Base-by-base conservation (phyloP, 1,140 invertebrate species). In the Saccostrea glomerata region DNA sequence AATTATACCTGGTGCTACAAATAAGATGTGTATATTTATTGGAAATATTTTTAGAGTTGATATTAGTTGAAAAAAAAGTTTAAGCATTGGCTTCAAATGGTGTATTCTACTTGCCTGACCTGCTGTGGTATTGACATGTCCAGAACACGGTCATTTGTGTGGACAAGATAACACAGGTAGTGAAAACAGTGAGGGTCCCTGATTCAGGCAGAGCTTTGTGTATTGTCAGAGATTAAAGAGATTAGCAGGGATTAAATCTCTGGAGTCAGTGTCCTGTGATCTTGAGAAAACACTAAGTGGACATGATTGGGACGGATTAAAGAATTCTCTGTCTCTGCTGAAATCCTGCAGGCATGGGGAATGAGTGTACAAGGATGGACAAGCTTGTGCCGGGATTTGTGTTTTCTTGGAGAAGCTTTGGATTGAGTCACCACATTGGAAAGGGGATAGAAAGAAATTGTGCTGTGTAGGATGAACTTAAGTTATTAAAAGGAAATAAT, bases 261-360 rank as follows among this genome's bases (percentile, higher is more conserved):
- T 25, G 25, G 70, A 77, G 70, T 77, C 70, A 77, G 70, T 77
- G 70, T 77, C 70, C 70, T 36, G 25, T 77, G 70, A 77, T 77
- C 70, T 36, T 6, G 23, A 77, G 70, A 36, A 13, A 30, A 25
- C 70, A 36, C 30, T 25, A 15, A 77, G 70, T 77, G 70, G 12
- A 36, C 25, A 30, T 36, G 11, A 40, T 36, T 63, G n/a, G 5
- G 23, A 77, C 4, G 25, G 13, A 77, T 36, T 15, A 30, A 77
- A 30, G 70, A 77, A 12, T 30, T 36, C 13, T 1, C 12, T 73
- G 13, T 30, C 17, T n/a, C 20, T 20, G 47, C 2, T 63, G n/a
- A 20, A 63, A 63, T 63, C 15, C n/a, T 63, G 58, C 6, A 63
- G 58, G 17, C 58, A 17, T 63, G 58, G 58, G 58, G 58, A 20